Base-by-base conservation (phyloP, 2,888 invertebrate genomes). In the Eupsilia transversa region DNA sequence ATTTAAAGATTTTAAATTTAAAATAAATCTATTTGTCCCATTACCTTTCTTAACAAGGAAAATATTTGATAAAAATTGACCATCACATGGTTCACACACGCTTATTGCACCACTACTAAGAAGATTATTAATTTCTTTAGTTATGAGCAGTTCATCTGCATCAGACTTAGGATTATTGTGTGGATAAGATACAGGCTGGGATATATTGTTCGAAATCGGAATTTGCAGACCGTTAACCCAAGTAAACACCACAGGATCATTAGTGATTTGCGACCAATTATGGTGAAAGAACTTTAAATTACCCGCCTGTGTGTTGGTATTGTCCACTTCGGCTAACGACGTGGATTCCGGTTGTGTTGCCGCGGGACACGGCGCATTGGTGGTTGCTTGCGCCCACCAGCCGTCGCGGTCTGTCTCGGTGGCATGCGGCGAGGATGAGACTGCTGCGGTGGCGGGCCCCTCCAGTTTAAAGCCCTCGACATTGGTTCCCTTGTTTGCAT, bases 41-140 rank as follows among this genome's bases (percentile, higher is more conserved):
- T n/a, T 56, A n/a, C 54, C 56, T 43, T 71, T 71, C 43, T 43
- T 63, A 30, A 54, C n/a, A 43, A 63, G 54, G 33, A 63, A 63
- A 20, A 63, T 71, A 43, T 63, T 63, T 33, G 33, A 63, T 43
- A 63, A 56, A 52, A 71, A 63, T 71, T 71, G 54, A 71, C 71
- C 71, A 41, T 71, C 63, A 63, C 56, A 63, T 56, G 63, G 63
- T 56, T 71, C 43, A 27, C 71, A 71, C 27, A 54, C 6, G 7
- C 33, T 56, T 33, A 71, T 56, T n/a, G 71, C 63, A 43, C 71
- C 63, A 56, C 63, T 56, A 43, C 27, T 43, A 17, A 63, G 17
- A 20, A 71, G 54, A 56, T 63, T 56, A 27, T 63, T 43, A 63
- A 56, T 71, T 43, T 63, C 71, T 63, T 30, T 63, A 30, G 70